Evolutionary conservation across 1,140 invertebrate species (phyloP), one percentile per base, ranked within the genome.

Genomic region (Zaprionus taronus): DNA sequence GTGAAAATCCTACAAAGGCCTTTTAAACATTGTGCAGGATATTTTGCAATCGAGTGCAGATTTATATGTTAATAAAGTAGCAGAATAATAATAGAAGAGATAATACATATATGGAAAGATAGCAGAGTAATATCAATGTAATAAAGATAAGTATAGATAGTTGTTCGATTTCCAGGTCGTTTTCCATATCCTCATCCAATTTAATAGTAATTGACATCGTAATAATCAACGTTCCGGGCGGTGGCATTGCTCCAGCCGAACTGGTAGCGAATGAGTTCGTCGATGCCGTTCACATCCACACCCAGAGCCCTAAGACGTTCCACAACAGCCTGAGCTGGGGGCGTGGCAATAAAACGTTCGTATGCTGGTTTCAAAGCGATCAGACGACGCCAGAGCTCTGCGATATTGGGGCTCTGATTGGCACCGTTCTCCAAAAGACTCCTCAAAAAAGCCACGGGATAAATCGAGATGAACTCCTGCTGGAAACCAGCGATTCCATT

Each of bases 401-500:
- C 68, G 12, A 91, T 58, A 1, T 73, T 57, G 15, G 83, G 74
- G 64, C 60, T 83, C 6, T 79, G 61, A 6, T 73, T 57, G 9
- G 82, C 73, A 51, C 73, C 92, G 0, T 61, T 58, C 26, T 91
- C 77, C 22, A 92, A 57, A 2, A 91, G 77, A 1, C 62, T 67
- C 7, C 78, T 80, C 11, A 92, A 56, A 6, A 72, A 28, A 22
- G 84, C 31, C 7, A 72, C 17, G 0, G 91, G 90, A 67, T 91
- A 92, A 11, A 81, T 61, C 4, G 61, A 51, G 0, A n/a, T 6
- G 5, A 91, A 77, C 17, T 92, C 91, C 49, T 72, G 56, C 34
- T 85, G 55, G 34, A 92, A 92, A 17, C 91, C 91, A 24, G 41
- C 38, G 6, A 92, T 72, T 4, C 91, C 91, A 4, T 61, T 75